A percentile compares a stretch with the other conserved stretches of the same genome.
phyloP scores from a whole-genome alignment of 2,797 vertebrate species.

The Smutsia temminckii region DNA sequence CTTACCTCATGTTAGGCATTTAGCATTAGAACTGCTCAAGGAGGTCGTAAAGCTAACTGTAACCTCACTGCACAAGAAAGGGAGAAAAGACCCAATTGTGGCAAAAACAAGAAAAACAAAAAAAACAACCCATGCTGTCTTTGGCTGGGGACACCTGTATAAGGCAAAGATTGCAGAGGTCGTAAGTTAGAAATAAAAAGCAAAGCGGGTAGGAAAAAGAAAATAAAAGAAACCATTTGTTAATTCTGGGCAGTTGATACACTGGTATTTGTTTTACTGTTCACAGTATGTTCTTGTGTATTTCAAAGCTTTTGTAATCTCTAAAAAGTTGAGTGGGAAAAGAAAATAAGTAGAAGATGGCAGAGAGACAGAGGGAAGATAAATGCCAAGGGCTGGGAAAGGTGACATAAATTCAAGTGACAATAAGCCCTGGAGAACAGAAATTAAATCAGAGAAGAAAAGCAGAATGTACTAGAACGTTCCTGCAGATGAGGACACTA shows the following conservation, averaged over 20 bases:
- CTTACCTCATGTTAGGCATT: neutral
- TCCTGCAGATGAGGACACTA: neutral
- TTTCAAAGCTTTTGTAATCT: slow-evolving; percentile 16
- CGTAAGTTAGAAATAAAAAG: neutral
- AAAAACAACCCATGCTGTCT: neutral
- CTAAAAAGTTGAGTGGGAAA: neutral
- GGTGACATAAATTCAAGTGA: neutral
- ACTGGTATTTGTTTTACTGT: neutral
- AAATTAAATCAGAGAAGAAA: neutral
- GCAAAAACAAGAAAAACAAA: neutral
- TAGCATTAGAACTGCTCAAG: neutral
- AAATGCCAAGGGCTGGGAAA: neutral
- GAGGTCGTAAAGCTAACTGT: slow-evolving; percentile 8
- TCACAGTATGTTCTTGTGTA: neutral
- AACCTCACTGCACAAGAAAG: neutral
- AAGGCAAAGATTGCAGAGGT: neutral
- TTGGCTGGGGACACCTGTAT: neutral
- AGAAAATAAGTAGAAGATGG: neutral
- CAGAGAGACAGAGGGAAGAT: neutral
- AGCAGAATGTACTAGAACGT: slow-evolving; percentile 29
- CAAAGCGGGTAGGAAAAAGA: neutral
- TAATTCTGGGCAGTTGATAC: neutral
- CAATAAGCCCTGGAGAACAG: neutral
- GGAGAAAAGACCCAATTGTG: neutral
- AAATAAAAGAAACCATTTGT: neutral